phyloP scores from a whole-genome alignment of 2,113 vertebrate species.

The Pseudopodoces humilis region DNA sequence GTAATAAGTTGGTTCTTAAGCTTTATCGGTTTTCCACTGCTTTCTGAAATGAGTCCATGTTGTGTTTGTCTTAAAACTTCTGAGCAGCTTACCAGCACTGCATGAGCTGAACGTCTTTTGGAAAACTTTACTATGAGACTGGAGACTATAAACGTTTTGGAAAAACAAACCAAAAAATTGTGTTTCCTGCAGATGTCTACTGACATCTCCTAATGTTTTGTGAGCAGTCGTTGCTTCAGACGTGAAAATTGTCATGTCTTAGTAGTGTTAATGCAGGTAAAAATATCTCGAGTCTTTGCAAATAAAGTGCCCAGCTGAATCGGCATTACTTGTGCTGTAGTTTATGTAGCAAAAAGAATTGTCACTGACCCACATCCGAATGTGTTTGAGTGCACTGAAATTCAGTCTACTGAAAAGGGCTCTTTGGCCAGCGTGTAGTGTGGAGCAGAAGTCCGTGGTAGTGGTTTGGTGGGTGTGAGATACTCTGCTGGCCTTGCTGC shows the following conservation, averaged over 20 bases:
- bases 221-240: neutral
- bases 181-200: neutral
- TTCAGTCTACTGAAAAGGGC: fast-evolving
- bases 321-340: neutral
- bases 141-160: neutral
- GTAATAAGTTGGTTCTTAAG: neutral
- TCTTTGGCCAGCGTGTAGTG: fast-evolving
- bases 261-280: neutral
- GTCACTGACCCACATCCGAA: fast-evolving
- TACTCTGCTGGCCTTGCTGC: neutral
- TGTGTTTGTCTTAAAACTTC: neutral
- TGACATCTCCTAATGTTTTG: neutral
- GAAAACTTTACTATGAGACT: neutral
- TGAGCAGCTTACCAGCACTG: neutral
- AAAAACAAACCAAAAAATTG: fast-evolving
- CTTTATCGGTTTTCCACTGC: fast-evolving
- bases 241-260: fast-evolving
- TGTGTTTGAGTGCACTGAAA: neutral
- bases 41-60: neutral
- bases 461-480: neutral
- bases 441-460: neutral
- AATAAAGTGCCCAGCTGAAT: neutral
- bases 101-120: neutral
- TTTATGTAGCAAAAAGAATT: neutral
- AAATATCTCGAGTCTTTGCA: fast-evolving